Conservation (phyloP, 2,113 vertebrate genomes). For the Vanacampus margaritifer region DNA sequence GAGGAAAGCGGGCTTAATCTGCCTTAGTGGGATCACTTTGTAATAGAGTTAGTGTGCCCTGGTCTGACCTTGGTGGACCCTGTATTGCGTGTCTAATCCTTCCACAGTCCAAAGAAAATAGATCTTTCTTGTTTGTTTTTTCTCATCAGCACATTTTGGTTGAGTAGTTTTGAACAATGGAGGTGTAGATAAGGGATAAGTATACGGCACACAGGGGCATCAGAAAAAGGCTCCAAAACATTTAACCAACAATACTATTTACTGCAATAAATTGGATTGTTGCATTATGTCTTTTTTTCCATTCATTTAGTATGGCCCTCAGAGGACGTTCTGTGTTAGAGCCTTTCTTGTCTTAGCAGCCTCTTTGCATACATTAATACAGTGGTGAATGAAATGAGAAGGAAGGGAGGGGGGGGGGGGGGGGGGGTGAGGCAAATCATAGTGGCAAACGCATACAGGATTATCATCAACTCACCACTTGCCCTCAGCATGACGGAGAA, state of each 20-base stretch:
- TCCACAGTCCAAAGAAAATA: conserved; percentile 6
- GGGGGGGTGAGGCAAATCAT: too few species aligned
- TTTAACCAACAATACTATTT: background rate
- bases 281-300: background rate
- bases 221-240: background rate
- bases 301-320: background rate
- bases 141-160: background rate
- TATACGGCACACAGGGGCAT: too few species aligned
- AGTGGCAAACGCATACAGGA: background rate
- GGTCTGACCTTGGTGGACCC: conserved; percentile 50
- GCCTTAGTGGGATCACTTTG: conserved; percentile 47
- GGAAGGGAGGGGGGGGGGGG: too few species aligned
- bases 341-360: background rate
- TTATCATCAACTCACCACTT: background rate
- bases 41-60: conserved; percentile 54
- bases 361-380: background rate
- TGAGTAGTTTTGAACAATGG: background rate
- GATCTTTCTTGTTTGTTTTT: conserved; percentile 13
- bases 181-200: background rate
- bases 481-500: background rate
- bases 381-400: background rate
- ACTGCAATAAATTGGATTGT: background rate
- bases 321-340: background rate
- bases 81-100: conserved; percentile 21
- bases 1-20: conserved; percentile 40